A percentile compares a stretch with the other conserved stretches of the same genome.
These are phyloP conservation scores for Otus scops DNA, from an alignment of 2,797 vertebrate genomes.

Conservation along the genomic window DNA sequence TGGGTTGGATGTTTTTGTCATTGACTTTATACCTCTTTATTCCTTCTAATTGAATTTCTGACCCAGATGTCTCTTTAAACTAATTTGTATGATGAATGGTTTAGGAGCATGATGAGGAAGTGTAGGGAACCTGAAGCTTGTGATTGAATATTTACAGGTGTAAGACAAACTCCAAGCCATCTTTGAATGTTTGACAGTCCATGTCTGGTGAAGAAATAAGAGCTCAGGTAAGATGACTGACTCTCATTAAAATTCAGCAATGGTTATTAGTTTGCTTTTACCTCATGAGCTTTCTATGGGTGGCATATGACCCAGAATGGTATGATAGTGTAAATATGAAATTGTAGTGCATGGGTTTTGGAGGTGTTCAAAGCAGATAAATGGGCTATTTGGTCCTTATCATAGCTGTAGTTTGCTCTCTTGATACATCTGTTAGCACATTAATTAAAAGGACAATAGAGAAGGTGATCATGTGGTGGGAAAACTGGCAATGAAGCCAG, in stretches of 20 bases:
- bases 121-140: not conserved
- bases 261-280: not conserved
- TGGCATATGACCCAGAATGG: not conserved
- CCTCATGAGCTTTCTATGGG: not conserved
- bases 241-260: not conserved
- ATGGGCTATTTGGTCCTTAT: not conserved
- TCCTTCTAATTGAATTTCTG: not conserved
- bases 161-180: not conserved
- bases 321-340: not conserved
- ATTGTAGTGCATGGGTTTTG: not conserved
- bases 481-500: not conserved
- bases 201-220: not conserved
- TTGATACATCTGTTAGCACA: fast-evolving
- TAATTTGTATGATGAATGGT: not conserved
- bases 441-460: not conserved
- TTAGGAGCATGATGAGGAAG: not conserved
- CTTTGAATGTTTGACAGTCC: not conserved
- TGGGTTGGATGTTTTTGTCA: not conserved
- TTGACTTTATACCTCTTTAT: not conserved
- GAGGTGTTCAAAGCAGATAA: not conserved
- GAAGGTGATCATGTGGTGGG: not conserved
- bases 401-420: not conserved
- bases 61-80: not conserved
- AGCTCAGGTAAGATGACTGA: not conserved
- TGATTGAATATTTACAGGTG: not conserved